phyloP scores from a whole-genome alignment of 2,888 invertebrate genomes.

The Capitulum mitella region DNA sequence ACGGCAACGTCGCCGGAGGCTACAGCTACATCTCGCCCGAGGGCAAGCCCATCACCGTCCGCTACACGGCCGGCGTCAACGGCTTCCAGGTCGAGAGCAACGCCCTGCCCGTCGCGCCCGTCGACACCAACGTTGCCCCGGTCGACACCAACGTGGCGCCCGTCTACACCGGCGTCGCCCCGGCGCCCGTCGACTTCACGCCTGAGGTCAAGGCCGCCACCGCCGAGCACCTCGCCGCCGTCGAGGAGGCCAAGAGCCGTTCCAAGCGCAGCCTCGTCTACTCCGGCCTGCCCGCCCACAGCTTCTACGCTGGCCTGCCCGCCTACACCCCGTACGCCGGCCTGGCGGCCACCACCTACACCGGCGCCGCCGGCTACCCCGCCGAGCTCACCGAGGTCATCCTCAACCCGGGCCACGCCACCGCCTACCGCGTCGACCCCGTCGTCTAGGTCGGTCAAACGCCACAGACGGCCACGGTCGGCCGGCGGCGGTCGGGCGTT shows the following conservation, averaged over 20 bases:
- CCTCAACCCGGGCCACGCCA: constrained; percentile 23
- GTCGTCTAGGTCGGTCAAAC: background rate
- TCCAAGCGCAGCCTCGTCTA: background rate
- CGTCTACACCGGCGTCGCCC: constrained; percentile 6
- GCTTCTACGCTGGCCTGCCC: constrained; percentile 40
- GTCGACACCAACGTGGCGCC: background rate
- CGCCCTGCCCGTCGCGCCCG: constrained; percentile 37
- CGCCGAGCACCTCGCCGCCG: constrained; percentile 43
- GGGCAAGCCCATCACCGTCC: constrained; percentile 44
- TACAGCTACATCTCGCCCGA: constrained; percentile 48
- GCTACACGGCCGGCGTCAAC: constrained; percentile 46
- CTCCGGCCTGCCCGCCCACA: constrained; percentile 39
- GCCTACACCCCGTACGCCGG: constrained; percentile 39
- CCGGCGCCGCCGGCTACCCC: constrained; percentile 44
- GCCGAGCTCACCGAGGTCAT: constrained; percentile 14
- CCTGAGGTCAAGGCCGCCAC: constrained; percentile 24
- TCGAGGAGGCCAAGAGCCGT: constrained; percentile 38
- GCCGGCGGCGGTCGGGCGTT: background rate
- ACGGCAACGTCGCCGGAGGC: constrained; percentile 45
- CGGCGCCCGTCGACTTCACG: constrained; percentile 18
- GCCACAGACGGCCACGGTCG: background rate
- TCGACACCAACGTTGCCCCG: constrained; percentile 32
- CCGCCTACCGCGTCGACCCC: constrained; percentile 18
- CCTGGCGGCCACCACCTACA: constrained; percentile 39
- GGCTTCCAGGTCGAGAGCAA: constrained; percentile 46